A percentile compares a stretch with the other conserved stretches of the same genome.
Conservation (phyloP, 2,888 invertebrate genomes). For the Cerceris ruficornis region DNA sequence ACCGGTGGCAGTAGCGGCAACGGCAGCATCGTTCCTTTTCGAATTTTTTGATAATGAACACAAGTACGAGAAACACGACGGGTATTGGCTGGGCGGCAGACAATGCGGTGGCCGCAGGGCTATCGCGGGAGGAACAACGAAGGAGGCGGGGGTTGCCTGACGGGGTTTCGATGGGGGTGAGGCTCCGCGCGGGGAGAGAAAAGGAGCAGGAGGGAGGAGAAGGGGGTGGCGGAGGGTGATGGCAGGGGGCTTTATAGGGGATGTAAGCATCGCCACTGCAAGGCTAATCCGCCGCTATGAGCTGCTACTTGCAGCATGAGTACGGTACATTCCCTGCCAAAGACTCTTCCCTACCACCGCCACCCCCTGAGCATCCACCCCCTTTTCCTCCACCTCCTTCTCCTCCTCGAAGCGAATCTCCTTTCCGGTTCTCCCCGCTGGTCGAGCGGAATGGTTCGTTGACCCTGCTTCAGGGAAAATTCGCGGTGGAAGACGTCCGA, state of each 20-base stretch:
- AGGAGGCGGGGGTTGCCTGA: conserved; percentile 65
- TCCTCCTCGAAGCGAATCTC: conserved; percentile 44
- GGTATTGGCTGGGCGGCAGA: conserved; percentile 80
- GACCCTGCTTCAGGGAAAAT: conserved; percentile 39
- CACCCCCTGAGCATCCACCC: no score
- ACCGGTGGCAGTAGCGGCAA: conserved; percentile 13
- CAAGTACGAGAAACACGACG: conserved; percentile 78
- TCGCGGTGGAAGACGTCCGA: conserved; percentile 17
- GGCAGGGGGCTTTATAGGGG: conserved; percentile 77
- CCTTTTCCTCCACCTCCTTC: conserved; percentile 25
- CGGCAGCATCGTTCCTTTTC: conserved; percentile 66
- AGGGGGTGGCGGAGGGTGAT: conserved; percentile 61
- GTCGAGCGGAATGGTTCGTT: conserved; percentile 61
- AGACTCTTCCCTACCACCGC: conserved; percentile 60
- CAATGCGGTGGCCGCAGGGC: conserved; percentile 81
- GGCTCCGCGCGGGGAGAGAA: conserved; percentile 60
- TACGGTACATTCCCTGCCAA: conserved; percentile 76
- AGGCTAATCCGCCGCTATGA: conserved; percentile 81
- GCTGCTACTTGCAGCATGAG: conserved; percentile 78
- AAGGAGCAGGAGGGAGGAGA: conserved; percentile 59
- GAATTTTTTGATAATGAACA: conserved; percentile 79
- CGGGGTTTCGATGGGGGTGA: conserved; percentile 64
- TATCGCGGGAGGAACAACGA: conserved; percentile 77
- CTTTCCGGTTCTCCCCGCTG: conserved; percentile 58
- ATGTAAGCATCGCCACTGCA: conserved; percentile 81